Evolutionary conservation across 2,797 vertebrate species (phyloP).

Genomic region (Chrysocyon brachyurus): DNA sequence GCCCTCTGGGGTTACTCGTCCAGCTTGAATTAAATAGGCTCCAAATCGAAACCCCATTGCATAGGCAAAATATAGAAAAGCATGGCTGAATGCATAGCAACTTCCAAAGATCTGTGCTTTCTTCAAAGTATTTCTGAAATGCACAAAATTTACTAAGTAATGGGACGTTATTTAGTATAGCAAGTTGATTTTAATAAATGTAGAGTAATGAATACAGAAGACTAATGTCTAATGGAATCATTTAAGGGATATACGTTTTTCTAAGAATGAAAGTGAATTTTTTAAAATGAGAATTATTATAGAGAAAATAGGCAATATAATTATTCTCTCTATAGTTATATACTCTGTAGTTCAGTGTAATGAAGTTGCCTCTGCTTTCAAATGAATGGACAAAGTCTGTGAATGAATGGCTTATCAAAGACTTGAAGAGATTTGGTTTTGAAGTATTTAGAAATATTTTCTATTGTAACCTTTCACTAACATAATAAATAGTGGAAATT

Average conservation of each 20-base stretch:
- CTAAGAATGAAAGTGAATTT: neutral
- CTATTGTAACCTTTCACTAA: neutral
- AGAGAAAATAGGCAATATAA: slow-evolving; percentile 8
- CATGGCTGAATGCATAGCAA: slow-evolving; percentile 80
- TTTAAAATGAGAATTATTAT: slow-evolving; percentile 32
- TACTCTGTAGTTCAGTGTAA: neutral
- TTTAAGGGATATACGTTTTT: slow-evolving; percentile 31
- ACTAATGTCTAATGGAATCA: neutral
- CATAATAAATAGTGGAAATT: neutral
- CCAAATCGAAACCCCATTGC: slow-evolving; percentile 76
- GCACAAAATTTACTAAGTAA: slow-evolving; percentile 53
- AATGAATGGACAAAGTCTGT: slow-evolving; percentile 17
- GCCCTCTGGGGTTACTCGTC: slow-evolving; percentile 83
- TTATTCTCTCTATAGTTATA: neutral
- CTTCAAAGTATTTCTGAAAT: slow-evolving; percentile 83
- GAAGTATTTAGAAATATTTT: slow-evolving; percentile 46
- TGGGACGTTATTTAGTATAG: neutral
- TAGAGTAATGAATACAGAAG: neutral
- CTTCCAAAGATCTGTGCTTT: slow-evolving; percentile 73
- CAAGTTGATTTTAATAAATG: neutral
- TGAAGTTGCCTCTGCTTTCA: slow-evolving; percentile 13
- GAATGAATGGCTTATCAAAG: slow-evolving; percentile 19
- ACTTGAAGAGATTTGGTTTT: slow-evolving; percentile 23
- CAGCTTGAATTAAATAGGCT: slow-evolving; percentile 82
- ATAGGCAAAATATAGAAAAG: slow-evolving; percentile 82